Conservation (phyloP, 2,888 invertebrate genomes). For the Fissipunctia ypsillon region DNA sequence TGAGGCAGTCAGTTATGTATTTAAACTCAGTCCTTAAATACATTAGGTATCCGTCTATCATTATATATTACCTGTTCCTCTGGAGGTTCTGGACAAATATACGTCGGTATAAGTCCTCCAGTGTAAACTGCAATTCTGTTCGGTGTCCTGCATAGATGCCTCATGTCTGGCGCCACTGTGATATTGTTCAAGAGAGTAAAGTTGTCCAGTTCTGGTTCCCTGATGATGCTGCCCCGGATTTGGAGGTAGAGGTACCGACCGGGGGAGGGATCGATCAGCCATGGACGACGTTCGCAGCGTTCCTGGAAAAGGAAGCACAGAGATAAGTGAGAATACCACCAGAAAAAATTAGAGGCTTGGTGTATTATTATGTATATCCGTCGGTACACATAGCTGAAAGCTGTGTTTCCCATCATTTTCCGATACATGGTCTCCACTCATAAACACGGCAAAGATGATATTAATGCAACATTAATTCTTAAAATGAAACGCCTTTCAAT, state of each 20-base stretch:
- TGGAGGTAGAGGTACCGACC: slow-evolving; percentile 95
- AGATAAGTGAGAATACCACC: background rate
- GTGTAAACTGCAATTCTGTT: slow-evolving; percentile 95
- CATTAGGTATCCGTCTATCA: background rate
- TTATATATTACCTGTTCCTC: slow-evolving; percentile 77
- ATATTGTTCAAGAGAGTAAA: slow-evolving; percentile 90
- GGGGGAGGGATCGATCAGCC: slow-evolving; percentile 94
- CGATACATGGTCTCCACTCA: too few relatives aligned
- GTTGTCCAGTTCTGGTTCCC: slow-evolving; percentile 87
- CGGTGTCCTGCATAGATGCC: slow-evolving; percentile 93
- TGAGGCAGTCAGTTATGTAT: too few relatives aligned
- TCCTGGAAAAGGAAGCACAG: slow-evolving; percentile 90
- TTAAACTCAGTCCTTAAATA: background rate
- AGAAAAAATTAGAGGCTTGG: too few relatives aligned
- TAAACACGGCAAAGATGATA: too few relatives aligned
- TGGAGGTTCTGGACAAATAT: slow-evolving; percentile 91
- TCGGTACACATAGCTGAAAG: too few relatives aligned
- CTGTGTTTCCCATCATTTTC: too few relatives aligned
- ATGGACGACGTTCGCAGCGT: slow-evolving; percentile 94
- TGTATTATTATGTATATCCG: too few relatives aligned
- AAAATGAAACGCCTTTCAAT: too few relatives aligned
- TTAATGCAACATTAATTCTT: too few relatives aligned
- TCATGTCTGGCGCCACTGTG: slow-evolving; percentile 90
- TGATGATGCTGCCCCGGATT: slow-evolving; percentile 92
- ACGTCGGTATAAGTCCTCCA: slow-evolving; percentile 91